Evolutionary conservation across 35 echinoderm and acorn worm species (phyloP), one percentile per base, ranked within the genome.

Genomic region (Ptychodera flava): DNA sequence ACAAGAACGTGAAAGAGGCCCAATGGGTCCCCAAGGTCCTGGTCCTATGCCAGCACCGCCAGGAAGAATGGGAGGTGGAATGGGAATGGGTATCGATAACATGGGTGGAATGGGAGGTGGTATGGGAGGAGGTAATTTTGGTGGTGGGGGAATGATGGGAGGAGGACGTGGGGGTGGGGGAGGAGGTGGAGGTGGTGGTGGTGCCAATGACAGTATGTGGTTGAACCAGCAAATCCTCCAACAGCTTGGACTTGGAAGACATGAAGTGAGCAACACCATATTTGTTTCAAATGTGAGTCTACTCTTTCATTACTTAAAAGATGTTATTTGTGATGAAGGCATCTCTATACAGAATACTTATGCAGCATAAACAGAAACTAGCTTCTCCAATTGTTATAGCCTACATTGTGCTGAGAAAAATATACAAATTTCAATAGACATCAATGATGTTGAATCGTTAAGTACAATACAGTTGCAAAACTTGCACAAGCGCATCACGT

Each of bases 221-320:
- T 82, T 99, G 0, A 99, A 90, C 15, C 96, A 92, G 0, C 92
- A 94, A 80, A 64, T 99, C 6, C 90, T 99, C 1, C 52, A 81
- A 28, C 82, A 86, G 31, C 90, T 99, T 29, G 91, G 92, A 88
- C 88, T 99, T 31, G 93, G 92, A 36, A 92, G 90, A 16, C 86
- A 90, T 33, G 87, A 45, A 34, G 87, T 99, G 84, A 90, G 84
- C 16, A 92, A 99, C 38, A 99, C 96, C 0, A 82, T 99, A 15
- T 99, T 99, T 86, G 96, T 92, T 16, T 90, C 96, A 15, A 99
- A 99, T 89, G 93, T 95, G 77, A 92, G 93, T 89, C 0, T 87
- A 15, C 27, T 2, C 28, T 28, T 15, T 86, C 10, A 12, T 1
- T 84, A 35, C 16, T 12, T 16, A 84, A 16, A 10, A 84, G 37